Evolutionary conservation across 2,797 vertebrate genomes (phyloP).

Genomic region (Myotis findleyi): DNA sequence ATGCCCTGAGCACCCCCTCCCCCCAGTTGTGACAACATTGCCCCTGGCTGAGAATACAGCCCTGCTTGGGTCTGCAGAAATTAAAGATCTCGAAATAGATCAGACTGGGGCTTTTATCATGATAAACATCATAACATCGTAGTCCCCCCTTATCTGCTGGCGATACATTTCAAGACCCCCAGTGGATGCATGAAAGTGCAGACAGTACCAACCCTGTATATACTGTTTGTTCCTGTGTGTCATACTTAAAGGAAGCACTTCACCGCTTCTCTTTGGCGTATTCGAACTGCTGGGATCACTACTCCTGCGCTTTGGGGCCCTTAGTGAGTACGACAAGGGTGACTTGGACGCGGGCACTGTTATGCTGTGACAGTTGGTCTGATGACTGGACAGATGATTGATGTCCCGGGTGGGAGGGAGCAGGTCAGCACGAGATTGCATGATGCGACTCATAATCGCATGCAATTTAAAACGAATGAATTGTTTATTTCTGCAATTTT

Average conservation of each 20-base stretch:
- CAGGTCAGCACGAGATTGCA: background rate
- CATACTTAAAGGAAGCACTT: background rate
- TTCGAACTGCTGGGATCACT: background rate
- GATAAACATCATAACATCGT: background rate
- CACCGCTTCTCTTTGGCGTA: background rate
- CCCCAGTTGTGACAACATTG: background rate
- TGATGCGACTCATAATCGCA: background rate
- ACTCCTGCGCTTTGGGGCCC: background rate
- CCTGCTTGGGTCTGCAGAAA: background rate
- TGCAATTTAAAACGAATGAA: background rate
- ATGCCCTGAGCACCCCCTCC: rapidly evolving
- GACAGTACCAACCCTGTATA: background rate
- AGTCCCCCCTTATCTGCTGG: background rate
- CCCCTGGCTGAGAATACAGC: background rate
- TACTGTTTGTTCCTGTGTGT: background rate
- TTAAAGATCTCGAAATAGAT: background rate
- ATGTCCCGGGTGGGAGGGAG: background rate
- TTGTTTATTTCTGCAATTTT: background rate
- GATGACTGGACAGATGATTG: background rate
- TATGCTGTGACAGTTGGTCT: background rate
- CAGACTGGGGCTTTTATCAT: background rate
- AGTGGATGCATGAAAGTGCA: background rate
- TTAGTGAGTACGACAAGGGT: background rate
- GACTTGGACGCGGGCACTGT: background rate
- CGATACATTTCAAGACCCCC: background rate